phyloP scores from a whole-genome alignment of 2,888 invertebrate species.

The Lithophane leautieri region DNA sequence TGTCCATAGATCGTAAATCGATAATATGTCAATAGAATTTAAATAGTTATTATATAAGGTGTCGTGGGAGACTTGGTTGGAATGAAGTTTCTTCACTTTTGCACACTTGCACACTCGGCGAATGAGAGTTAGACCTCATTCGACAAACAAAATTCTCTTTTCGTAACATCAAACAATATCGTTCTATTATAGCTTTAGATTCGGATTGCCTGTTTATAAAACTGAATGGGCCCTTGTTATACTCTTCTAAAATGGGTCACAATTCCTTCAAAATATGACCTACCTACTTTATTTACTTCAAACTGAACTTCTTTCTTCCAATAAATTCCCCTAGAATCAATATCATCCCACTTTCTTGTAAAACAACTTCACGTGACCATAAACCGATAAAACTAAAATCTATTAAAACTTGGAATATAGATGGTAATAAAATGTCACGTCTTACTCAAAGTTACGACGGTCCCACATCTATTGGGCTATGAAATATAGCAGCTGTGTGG shows the following conservation, averaged over 20 bases:
- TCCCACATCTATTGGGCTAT: slow-evolving; percentile 38
- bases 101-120: not conserved
- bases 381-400: slow-evolving; percentile 46
- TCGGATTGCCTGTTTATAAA: not conserved
- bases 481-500: slow-evolving; percentile 39
- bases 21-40: no score
- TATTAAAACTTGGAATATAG: slow-evolving; percentile 42
- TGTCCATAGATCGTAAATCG: no score
- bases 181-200: not conserved
- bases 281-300: not conserved
- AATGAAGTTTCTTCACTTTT: not conserved
- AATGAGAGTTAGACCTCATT: not conserved
- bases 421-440: slow-evolving; percentile 48
- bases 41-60: no score
- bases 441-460: slow-evolving; percentile 40
- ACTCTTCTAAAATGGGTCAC: slow-evolving; percentile 6
- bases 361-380: slow-evolving; percentile 30
- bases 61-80: not conserved
- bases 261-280: slow-evolving; percentile 25
- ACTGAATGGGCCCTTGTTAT: not conserved
- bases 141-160: not conserved
- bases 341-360: slow-evolving; percentile 33
- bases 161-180: not conserved
- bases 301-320: slow-evolving; percentile 7
- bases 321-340: slow-evolving; percentile 24